Conservation (phyloP, 2,113 vertebrate genomes). For the Silurus meridionalis region DNA sequence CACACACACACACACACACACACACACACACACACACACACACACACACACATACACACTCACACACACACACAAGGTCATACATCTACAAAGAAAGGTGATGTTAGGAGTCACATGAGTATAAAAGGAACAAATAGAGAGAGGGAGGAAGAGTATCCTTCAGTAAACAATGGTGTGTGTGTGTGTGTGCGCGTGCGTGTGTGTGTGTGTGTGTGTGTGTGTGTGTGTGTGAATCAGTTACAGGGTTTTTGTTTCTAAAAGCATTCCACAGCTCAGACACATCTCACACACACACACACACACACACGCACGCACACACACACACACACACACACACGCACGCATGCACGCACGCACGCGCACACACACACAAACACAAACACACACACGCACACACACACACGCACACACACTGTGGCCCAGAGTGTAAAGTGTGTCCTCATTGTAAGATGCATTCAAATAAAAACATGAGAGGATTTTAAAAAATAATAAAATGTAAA, state of each 20-base stretch:
- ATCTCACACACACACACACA: conserved; percentile 29
- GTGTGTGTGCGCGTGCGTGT: not conserved
- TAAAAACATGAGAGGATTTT: not conserved
- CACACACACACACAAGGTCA: not conserved
- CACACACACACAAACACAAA: conserved; percentile 28
- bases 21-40: not conserved
- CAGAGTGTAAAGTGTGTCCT: not conserved
- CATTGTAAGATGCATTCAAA: not conserved
- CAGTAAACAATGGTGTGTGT: not conserved
- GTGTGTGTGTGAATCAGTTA: not conserved
- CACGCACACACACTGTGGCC: not conserved
- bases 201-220: not conserved
- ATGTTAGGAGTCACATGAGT: no score
- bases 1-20: not conserved
- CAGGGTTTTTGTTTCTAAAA: not conserved
- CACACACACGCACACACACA: not conserved
- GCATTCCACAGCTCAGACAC: not conserved
- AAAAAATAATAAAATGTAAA: not conserved
- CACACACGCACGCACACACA: conserved; percentile 16
- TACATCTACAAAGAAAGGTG: not conserved
- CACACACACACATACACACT: conserved; percentile 3
- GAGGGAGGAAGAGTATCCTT: not conserved
- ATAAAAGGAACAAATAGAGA: not conserved
- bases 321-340: not conserved
- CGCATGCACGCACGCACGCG: not conserved